phyloP scores from a whole-genome alignment of 2,797 vertebrate genomes.

The Ispidina lecontei region DNA sequence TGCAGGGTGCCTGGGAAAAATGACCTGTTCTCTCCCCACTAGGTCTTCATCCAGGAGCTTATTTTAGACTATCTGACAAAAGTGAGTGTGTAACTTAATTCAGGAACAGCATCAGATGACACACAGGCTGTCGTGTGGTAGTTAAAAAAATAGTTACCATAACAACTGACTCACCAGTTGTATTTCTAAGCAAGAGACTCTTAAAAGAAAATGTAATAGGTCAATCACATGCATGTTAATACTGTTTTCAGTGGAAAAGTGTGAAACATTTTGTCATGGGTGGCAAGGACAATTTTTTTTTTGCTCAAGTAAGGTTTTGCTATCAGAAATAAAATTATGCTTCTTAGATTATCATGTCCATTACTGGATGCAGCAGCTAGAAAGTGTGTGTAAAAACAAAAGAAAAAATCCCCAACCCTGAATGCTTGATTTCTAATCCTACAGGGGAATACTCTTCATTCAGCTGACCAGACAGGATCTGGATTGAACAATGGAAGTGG shows the following conservation, averaged over 20 bases:
- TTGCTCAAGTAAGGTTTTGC: not conserved
- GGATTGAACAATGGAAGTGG: not conserved
- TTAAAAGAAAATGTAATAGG: not conserved
- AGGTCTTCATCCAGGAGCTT: not conserved
- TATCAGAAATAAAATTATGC: not conserved
- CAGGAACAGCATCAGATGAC: constrained; percentile 55
- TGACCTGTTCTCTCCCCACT: not conserved
- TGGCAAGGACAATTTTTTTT: not conserved
- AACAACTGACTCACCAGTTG: constrained; percentile 55
- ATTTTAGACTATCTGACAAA: constrained; percentile 38
- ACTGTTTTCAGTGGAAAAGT: not conserved
- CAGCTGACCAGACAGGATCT: not conserved
- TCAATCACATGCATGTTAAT: not conserved
- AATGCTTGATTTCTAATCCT: not conserved
- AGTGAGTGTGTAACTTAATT: constrained; percentile 16
- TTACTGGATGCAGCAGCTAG: not conserved
- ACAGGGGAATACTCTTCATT: not conserved
- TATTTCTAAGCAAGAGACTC: not conserved
- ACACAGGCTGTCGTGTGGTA: constrained; percentile 49
- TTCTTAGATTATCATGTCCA: not conserved
- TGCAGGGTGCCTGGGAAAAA: not conserved
- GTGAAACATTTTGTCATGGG: not conserved
- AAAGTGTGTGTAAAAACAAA: not conserved
- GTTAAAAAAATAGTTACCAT: constrained; percentile 51
- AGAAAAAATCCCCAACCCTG: not conserved